A percentile compares a stretch with the other conserved stretches of the same genome.
Conservation (phyloP, 2,113 vertebrate genomes). For the Herpetotheres cachinnans region DNA sequence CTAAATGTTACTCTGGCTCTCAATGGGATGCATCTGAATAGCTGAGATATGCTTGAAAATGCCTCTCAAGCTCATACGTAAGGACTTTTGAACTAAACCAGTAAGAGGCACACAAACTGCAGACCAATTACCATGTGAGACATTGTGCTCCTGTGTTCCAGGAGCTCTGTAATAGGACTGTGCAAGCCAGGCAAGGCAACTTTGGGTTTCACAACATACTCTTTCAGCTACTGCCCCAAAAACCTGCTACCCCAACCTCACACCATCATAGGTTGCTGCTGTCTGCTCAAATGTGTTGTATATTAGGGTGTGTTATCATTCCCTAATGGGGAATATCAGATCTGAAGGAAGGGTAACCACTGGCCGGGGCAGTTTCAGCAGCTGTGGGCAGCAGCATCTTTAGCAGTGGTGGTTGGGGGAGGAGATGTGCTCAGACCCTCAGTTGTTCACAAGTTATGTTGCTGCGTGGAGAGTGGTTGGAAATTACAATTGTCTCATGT, state of each 20-base stretch:
- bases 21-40: neutral
- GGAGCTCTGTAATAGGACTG: neutral
- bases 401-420: neutral
- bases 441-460: accelerated
- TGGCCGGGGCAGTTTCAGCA: neutral
- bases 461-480: neutral
- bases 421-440: neutral
- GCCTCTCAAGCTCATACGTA: accelerated
- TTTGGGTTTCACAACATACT: neutral
- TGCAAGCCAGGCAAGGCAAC: neutral
- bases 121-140: neutral
- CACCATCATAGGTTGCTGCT: neutral
- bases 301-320: neutral
- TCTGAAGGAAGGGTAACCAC: neutral
- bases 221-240: neutral
- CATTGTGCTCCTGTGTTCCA: accelerated
- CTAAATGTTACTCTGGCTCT: neutral
- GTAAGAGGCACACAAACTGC: neutral
- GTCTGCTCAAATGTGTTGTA: neutral
- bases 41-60: neutral
- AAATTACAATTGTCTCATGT: neutral
- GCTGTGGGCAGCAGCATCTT: neutral
- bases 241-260: neutral
- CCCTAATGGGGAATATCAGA: neutral
- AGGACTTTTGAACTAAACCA: neutral